These are phyloP conservation scores for Chydorus sphaericus DNA, from an alignment of 2,888 invertebrate genomes.

Conservation along the genomic window DNA sequence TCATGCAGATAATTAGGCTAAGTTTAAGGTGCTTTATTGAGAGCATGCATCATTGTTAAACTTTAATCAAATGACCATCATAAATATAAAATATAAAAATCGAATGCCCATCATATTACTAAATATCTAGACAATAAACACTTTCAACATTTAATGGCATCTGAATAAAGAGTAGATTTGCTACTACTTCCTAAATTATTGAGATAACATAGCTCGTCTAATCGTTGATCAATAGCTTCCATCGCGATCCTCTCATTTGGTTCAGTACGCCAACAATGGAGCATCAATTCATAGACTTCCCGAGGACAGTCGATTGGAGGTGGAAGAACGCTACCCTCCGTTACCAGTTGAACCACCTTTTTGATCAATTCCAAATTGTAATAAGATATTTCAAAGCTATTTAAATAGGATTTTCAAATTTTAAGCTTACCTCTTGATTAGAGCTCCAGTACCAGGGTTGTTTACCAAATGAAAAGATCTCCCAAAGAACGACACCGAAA, in stretches of 20 bases:
- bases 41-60: no score
- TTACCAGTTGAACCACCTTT: conserved; percentile 28
- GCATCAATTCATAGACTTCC: conserved; percentile 25
- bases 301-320: conserved; percentile 26
- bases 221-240: neutral
- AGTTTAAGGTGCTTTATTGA: no score
- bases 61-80: no score
- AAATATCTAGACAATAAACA: no score
- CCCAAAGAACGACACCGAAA: conserved; percentile 40
- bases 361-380: neutral
- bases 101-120: no score
- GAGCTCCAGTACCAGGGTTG: conserved; percentile 31
- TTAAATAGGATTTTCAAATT: no score
- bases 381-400: neutral
- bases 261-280: conserved; percentile 26
- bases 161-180: no score
- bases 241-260: neutral
- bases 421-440: conserved; percentile 31
- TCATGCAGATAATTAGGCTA: no score
- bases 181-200: no score
- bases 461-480: conserved; percentile 27
- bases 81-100: no score
- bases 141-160: no score
- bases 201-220: neutral
- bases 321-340: conserved; percentile 24